These are phyloP conservation scores for Chionoecetes opilio DNA, from an alignment of 1,140 invertebrate genomes.

Conservation along the genomic window DNA sequence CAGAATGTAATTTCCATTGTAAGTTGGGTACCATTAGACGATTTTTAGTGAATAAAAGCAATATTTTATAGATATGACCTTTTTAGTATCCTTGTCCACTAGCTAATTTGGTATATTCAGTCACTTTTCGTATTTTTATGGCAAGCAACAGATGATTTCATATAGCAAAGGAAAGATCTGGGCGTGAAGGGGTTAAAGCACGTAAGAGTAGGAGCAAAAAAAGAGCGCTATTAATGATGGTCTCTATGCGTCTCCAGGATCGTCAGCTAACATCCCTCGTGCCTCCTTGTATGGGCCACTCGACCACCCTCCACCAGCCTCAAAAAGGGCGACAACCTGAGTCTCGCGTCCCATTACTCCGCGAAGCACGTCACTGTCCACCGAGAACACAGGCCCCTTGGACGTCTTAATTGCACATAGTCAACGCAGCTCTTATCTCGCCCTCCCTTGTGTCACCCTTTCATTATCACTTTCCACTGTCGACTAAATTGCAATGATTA, in stretches of 20 bases:
- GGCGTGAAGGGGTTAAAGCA: too few relatives aligned
- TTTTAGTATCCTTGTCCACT: too few relatives aligned
- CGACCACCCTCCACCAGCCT: neutral
- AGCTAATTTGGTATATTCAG: too few relatives aligned
- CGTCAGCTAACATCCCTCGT: too few relatives aligned
- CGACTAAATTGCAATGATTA: slow-evolving; percentile 42
- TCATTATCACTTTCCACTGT: slow-evolving; percentile 33
- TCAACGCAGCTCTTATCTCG: neutral
- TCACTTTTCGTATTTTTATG: too few relatives aligned
- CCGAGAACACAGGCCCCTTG: neutral
- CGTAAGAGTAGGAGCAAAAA: too few relatives aligned
- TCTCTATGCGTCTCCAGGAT: neutral
- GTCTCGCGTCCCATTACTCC: neutral
- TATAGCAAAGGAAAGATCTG: too few relatives aligned
- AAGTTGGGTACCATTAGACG: too few relatives aligned
- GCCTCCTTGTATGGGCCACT: neutral
- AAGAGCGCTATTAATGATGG: neutral
- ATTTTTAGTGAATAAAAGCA: too few relatives aligned
- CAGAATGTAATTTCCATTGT: too few relatives aligned
- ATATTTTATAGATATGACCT: too few relatives aligned
- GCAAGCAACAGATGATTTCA: too few relatives aligned
- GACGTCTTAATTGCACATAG: slow-evolving; percentile 28
- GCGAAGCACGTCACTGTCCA: neutral
- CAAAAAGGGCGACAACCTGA: neutral
- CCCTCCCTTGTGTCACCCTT: neutral